Conservation (phyloP, 2,888 invertebrate species). For the Portevinia maculata region DNA sequence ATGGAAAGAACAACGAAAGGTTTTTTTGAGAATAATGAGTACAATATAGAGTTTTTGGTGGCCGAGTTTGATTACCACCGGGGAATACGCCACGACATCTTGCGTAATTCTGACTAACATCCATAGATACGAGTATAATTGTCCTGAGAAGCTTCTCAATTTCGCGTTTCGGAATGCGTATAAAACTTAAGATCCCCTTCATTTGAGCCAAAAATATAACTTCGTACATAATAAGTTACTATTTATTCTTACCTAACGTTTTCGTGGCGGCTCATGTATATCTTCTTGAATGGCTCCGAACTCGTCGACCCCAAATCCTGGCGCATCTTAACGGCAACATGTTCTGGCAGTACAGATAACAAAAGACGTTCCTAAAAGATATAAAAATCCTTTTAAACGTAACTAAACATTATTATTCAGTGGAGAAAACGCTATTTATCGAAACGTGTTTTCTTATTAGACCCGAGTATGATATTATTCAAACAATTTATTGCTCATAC, state of each 20-base stretch:
- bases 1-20: no score
- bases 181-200: no score
- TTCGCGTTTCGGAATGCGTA: no score
- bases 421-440: neutral
- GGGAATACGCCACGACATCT: no score
- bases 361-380: constrained; percentile 92
- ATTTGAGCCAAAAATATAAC: no score
- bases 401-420: neutral
- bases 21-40: no score
- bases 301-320: constrained; percentile 95
- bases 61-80: no score
- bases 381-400: neutral
- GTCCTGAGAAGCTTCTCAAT: no score
- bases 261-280: constrained; percentile 98
- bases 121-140: no score
- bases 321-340: constrained; percentile 98
- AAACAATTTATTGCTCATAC: neutral
- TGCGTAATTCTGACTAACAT: no score
- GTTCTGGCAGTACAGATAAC: constrained; percentile 96
- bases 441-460: neutral
- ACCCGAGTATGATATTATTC: neutral
- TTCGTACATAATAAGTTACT: neutral
- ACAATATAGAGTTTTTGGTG: no score
- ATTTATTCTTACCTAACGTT: constrained; percentile 91
- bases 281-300: constrained; percentile 96